These are phyloP conservation scores for Palloptera scutellata DNA, from an alignment of 2,888 invertebrate genomes.

Conservation along the genomic window DNA sequence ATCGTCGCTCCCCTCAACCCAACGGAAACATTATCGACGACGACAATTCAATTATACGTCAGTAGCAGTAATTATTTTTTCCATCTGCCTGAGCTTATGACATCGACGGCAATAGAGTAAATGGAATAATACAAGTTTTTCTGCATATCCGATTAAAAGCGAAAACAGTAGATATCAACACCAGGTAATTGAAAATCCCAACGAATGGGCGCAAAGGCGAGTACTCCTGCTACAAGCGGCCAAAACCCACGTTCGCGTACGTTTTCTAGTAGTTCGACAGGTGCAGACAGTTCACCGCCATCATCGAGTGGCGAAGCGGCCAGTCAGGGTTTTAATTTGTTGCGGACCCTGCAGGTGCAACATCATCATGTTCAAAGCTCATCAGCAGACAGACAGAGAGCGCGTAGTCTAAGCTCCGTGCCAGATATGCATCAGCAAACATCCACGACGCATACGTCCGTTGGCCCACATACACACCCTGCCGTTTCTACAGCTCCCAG, in stretches of 20 bases:
- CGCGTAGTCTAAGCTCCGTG: conserved; percentile 83
- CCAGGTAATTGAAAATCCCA: conserved; percentile 23
- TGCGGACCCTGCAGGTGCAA: conserved; percentile 74
- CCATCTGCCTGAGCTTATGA: too few species aligned
- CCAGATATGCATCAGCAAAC: conserved; percentile 71
- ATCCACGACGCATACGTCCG: conserved; percentile 1
- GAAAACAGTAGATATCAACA: neutral
- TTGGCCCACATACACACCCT: conserved; percentile 27
- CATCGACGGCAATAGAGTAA: too few species aligned
- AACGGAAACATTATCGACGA: too few species aligned
- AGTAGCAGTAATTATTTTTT: too few species aligned
- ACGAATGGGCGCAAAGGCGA: conserved; percentile 84
- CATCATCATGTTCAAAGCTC: conserved; percentile 62
- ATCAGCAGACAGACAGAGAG: conserved; percentile 78
- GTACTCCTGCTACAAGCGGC: conserved; percentile 73
- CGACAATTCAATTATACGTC: too few species aligned
- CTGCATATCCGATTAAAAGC: neutral
- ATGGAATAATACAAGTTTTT: too few species aligned
- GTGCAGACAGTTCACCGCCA: conserved; percentile 44
- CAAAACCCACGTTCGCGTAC: conserved; percentile 78
- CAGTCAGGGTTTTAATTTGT: conserved; percentile 70
- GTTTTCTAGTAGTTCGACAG: conserved; percentile 76
- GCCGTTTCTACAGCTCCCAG: conserved; percentile 37
- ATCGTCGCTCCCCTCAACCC: too few species aligned
- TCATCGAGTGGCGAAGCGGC: conserved; percentile 42